Conservation (phyloP, 2,113 vertebrate species). For the Periophthalmodon schlosseri region DNA sequence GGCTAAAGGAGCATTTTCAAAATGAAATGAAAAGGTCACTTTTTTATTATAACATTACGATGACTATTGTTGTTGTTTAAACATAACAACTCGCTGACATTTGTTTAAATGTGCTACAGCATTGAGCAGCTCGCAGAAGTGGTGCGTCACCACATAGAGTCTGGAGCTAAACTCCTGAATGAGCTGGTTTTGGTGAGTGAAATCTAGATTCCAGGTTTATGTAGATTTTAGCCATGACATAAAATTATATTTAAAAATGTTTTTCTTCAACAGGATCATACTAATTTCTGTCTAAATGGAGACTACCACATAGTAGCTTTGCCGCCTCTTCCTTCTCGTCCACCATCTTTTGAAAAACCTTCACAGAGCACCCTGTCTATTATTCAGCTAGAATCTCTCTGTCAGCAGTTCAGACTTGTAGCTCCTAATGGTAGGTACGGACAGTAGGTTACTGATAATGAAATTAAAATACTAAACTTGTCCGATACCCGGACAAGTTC, state of each 20-base stretch:
- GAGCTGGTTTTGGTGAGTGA: slow-evolving; percentile 77
- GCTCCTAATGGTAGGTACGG: slow-evolving; percentile 83
- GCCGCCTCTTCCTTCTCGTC: slow-evolving; percentile 45
- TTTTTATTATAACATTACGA: neutral
- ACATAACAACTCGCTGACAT: neutral
- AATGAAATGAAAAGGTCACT: slow-evolving; percentile 85
- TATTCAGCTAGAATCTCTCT: slow-evolving; percentile 79
- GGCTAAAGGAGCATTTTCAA: slow-evolving; percentile 79
- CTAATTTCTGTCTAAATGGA: slow-evolving; percentile 81
- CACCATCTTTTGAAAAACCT: slow-evolving; percentile 72
- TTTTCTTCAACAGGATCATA: slow-evolving; percentile 50
- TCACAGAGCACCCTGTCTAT: slow-evolving; percentile 71
- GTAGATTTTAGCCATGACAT: neutral
- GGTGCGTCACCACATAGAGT: slow-evolving; percentile 83
- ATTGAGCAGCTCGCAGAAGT: slow-evolving; percentile 83
- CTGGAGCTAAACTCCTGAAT: slow-evolving; percentile 77
- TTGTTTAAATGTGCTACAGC: slow-evolving; percentile 65
- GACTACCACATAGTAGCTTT: slow-evolving; percentile 78
- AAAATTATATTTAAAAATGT: neutral
- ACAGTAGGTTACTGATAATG: neutral
- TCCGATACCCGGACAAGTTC: too few species aligned
- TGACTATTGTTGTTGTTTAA: neutral
- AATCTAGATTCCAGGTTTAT: neutral
- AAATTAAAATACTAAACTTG: neutral
- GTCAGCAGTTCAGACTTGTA: slow-evolving; percentile 75